Base-by-base conservation (phyloP, 1,140 invertebrate species). In the Micrasema minimum region DNA sequence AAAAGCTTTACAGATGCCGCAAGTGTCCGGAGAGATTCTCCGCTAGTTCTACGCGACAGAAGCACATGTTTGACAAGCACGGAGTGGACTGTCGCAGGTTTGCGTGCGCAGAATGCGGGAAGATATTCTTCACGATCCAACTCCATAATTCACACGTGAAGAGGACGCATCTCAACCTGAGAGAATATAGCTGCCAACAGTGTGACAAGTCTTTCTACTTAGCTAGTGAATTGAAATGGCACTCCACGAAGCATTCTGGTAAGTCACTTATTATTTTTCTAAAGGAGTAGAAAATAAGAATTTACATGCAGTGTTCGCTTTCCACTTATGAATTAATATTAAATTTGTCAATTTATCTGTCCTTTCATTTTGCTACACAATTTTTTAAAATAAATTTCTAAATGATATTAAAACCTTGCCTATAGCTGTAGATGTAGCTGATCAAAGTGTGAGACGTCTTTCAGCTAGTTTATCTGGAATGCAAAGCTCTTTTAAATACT, bases 1-100 rank as follows among this genome's bases (percentile, higher is more conserved):
- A 46, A 2, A 64, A 64, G 26, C 3, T 64, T 1, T 64, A 64
- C 16, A 38, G 41, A 2, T 64, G 59, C 11, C 59, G 43, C 14
- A 45, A 64, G 22, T 64, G 59, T 48, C 41, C 59, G 11, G 41
- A 64, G 26, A 45, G 43, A 46, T 64, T 45, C 59, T 64, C 59
- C 1, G 38, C 59, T 1, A 45, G 41, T 18, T 45, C 59, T 20
- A 45, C 59, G 43, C 18, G 59, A 16, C 43, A 45, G 43, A 64
- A 64, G 23, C 59, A 64, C 59, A 64, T 64, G 59, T 64, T 64
- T 12, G 41, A 64, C 14, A 31, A 31, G n/a, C 59, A 64, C 26
- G 43, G 43, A 26, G 59, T 64, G 10, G 41, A 45, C 43, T 64
- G 59, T n/a, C 41, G 59, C 3, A 45, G 59, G 23, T 64, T 64